A percentile compares a stretch with the other conserved stretches of the same genome.
Evolutionary conservation across 2,113 vertebrate species (phyloP).

Genomic region (Falco punctatus): DNA sequence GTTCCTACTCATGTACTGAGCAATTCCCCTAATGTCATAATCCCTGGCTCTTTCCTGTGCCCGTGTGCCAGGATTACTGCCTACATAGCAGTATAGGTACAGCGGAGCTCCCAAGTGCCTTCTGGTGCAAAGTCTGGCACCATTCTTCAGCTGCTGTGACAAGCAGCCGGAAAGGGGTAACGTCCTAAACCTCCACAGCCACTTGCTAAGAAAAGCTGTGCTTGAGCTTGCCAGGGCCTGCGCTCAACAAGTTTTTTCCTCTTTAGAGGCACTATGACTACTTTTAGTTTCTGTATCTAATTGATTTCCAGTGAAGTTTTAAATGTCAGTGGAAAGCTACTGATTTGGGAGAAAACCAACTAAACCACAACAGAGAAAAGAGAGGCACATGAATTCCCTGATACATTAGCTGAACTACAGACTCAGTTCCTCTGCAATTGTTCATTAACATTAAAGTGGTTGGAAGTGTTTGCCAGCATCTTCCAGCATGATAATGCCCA

Average conservation of each 20-base stretch:
- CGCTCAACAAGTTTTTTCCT: background rate
- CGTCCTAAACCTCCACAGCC: background rate
- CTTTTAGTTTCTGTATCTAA: background rate
- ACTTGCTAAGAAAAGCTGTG: background rate
- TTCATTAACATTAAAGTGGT: background rate
- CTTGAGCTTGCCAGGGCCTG: background rate
- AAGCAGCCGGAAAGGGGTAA: background rate
- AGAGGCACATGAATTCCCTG: background rate
- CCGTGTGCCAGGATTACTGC: fast-evolving
- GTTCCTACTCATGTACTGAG: background rate
- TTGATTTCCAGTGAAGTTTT: background rate
- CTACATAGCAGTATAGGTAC: fast-evolving
- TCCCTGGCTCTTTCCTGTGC: background rate
- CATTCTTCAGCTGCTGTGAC: background rate
- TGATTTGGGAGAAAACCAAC: background rate
- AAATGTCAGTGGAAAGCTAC: background rate
- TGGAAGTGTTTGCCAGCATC: background rate
- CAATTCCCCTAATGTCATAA: background rate
- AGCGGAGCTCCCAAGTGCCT: background rate
- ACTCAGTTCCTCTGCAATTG: background rate
- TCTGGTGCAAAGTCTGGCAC: background rate
- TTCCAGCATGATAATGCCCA: background rate
- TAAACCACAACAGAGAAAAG: background rate
- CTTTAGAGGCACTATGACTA: background rate
- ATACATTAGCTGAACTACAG: background rate